Base-by-base conservation (phyloP, 2,113 vertebrate genomes). In the Tretioscincus oriximinensis region DNA sequence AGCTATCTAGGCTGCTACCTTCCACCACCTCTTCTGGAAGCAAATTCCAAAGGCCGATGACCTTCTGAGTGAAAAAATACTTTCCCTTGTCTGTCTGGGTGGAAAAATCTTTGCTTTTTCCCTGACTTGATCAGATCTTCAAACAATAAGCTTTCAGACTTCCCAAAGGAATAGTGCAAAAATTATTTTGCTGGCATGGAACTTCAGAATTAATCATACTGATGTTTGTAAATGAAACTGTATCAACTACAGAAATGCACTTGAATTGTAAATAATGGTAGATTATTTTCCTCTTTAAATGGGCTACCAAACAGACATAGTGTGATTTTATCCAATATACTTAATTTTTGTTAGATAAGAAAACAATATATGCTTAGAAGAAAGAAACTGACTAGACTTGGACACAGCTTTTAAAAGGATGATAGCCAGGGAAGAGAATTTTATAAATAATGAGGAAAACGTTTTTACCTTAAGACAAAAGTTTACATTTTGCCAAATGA, bases 231-330 rank as follows among this genome's bases (percentile, higher is more conserved):
- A 78, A 78, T 69, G 24, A 69, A 54, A 31, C 29, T 22, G 26
- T 58, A 2, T 58, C 54, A 4, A 58, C 54, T 18, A 58, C 54
- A 58, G 54, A 16, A 80, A 24, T 14, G 20, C 29, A 74, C 11
- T 22, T 24, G 65, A n/a, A 2, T 28, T 24, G 16, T 16, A 76
- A 60, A 75, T 49, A 61, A 69, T 47, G 35, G 12, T 11, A 82
- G 26, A 75, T 26, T n/a, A 76, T 58, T 67, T 82, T n/a, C 65
- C 76, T 63, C 35, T 76, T 45, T 35, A 69, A 82, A 70, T 29
- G 67, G 63, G 20, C 47, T 76, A 31, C 9, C 61, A 77, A 22
- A 12, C 29, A 65, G 28, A 28, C 24, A 24, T 9, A 28, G 29
- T 67, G 29, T 67, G 41, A 35, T 64, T 47, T 81, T 74, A 24